A percentile compares a stretch with the other conserved stretches of the same genome.
These are phyloP conservation scores for Antheraea yamamai DNA, from an alignment of 2,888 invertebrate genomes.

Conservation along the genomic window DNA sequence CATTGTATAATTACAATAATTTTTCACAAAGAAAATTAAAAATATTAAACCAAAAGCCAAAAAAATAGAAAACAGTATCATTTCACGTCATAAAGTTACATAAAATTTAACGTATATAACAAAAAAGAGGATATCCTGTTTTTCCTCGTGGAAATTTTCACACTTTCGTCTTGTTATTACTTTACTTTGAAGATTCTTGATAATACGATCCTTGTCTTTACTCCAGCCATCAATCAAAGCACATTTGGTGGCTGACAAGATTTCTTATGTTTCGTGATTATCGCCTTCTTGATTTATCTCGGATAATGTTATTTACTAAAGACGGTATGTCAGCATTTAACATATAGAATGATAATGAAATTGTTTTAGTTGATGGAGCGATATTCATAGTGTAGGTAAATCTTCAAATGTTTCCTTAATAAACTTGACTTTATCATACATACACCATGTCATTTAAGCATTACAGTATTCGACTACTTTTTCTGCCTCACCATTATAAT, in stretches of 20 bases:
- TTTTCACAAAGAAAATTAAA: neutral
- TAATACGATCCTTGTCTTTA: conserved; percentile 23
- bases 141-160: conserved; percentile 1
- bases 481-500: neutral
- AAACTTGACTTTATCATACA: neutral
- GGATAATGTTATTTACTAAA: conserved; percentile 21
- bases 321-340: conserved; percentile 2
- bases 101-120: neutral
- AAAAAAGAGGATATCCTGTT: neutral
- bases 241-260: conserved; percentile 21
- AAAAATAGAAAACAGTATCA: neutral
- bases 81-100: neutral
- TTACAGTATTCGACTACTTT: neutral
- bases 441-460: too few species aligned
- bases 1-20: too few species aligned
- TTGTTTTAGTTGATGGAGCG: neutral
- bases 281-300: conserved; percentile 19
- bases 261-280: conserved; percentile 20
- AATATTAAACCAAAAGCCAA: neutral
- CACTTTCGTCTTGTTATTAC: conserved; percentile 14
- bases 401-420: neutral
- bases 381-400: neutral
- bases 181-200: conserved; percentile 6
- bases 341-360: neutral
- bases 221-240: conserved; percentile 36